Conservation (phyloP, 2,888 invertebrate genomes). For the Anodontia alba region DNA sequence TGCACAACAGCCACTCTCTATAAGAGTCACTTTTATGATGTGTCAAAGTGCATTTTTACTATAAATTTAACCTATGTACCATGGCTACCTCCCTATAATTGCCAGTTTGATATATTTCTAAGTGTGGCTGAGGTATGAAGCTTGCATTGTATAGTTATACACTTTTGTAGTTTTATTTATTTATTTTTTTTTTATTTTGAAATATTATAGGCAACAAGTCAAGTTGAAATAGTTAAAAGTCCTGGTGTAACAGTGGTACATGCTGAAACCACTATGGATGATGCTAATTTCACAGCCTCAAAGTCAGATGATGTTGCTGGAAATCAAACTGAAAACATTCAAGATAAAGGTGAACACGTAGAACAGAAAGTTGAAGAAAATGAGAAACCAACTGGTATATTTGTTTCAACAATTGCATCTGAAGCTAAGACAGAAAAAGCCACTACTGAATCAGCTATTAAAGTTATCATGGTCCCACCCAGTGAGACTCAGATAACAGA, state of each 20-base stretch:
- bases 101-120: too few relatives aligned
- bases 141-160: too few relatives aligned
- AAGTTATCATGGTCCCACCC: not conserved
- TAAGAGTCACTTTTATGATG: too few relatives aligned
- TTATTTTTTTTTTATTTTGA: too few relatives aligned
- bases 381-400: conserved; percentile 22
- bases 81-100: too few relatives aligned
- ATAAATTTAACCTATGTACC: too few relatives aligned
- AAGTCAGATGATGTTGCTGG: not conserved
- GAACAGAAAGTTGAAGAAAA: not conserved
- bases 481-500: not conserved
- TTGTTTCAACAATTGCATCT: conserved; percentile 16
- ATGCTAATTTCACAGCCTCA: not conserved
- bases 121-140: too few relatives aligned
- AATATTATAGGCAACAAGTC: not conserved
- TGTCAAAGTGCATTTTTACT: too few relatives aligned
- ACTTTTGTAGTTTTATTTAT: too few relatives aligned
- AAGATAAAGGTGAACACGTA: not conserved
- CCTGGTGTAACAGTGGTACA: not conserved
- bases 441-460: not conserved
- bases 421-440: not conserved
- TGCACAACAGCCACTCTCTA: too few relatives aligned
- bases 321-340: not conserved
- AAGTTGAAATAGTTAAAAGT: not conserved
- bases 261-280: not conserved